Percentiles rank a stretch among this genome's conserved stretches.
phyloP scores from a whole-genome alignment of 2,888 invertebrate genomes.

The Noctua fimbriata region DNA sequence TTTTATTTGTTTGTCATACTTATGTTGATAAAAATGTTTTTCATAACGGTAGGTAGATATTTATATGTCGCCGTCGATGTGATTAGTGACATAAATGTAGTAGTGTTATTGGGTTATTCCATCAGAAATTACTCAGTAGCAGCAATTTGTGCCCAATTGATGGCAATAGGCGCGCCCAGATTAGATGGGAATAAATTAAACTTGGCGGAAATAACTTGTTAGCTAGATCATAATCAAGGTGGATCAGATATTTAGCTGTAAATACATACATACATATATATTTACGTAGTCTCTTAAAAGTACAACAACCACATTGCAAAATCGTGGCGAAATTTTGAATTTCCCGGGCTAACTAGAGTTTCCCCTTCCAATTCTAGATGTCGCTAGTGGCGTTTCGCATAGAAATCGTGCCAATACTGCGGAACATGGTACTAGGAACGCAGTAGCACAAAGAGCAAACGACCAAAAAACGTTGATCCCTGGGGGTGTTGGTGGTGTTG shows the following conservation, averaged over 20 bases:
- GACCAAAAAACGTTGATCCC: conserved; percentile 5
- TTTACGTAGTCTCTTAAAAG: background rate
- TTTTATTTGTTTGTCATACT: background rate
- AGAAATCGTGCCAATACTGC: background rate
- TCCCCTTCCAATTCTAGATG: background rate
- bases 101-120: too few species aligned
- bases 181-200: too few species aligned
- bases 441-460: conserved; percentile 1
- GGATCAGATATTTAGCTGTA: too few species aligned
- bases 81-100: background rate
- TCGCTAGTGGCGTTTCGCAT: background rate
- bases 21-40: background rate
- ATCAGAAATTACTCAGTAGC: too few species aligned
- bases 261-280: too few species aligned
- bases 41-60: background rate
- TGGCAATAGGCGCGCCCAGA: too few species aligned
- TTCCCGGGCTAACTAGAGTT: background rate
- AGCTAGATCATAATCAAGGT: too few species aligned
- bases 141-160: too few species aligned
- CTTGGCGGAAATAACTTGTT: too few species aligned
- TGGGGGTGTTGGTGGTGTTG: background rate
- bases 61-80: background rate
- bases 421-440: conserved; percentile 3
- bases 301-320: conserved; percentile 1
- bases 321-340: background rate